phyloP scores from a whole-genome alignment of 2,113 vertebrate species.

The Stegostoma tigrinum region DNA sequence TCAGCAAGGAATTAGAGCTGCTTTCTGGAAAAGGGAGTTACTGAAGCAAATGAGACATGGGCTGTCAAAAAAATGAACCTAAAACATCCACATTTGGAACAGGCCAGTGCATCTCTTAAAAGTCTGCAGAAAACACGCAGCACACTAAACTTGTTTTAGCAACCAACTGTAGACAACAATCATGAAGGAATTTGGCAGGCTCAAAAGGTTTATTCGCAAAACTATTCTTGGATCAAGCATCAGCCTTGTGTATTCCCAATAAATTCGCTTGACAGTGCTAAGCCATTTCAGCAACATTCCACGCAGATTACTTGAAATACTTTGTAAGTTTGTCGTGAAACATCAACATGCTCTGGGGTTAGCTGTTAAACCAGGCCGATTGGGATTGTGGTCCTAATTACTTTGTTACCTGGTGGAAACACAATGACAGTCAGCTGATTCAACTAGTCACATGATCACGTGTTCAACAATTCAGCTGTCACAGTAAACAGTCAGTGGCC shows the following conservation, averaged over 20 bases:
- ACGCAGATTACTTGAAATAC: not conserved
- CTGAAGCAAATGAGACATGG: not conserved
- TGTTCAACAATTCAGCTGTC: no score
- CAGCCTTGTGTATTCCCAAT: not conserved
- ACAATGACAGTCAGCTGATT: not conserved
- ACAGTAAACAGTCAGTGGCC: not conserved
- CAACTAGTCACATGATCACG: not conserved
- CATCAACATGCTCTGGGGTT: not conserved
- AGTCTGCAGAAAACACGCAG: not conserved
- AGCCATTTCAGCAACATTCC: not conserved
- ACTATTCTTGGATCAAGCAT: not conserved
- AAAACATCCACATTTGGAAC: not conserved
- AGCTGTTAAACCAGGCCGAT: not conserved
- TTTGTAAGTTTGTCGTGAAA: not conserved
- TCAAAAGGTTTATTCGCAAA: not conserved
- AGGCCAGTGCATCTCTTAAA: not conserved
- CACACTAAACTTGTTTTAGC: not conserved
- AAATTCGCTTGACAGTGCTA: not conserved
- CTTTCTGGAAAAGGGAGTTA: not conserved
- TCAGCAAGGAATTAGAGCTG: not conserved
- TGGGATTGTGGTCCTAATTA: not conserved
- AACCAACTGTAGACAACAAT: slow-evolving; percentile 14
- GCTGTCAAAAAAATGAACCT: not conserved
- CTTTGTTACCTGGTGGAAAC: no score
- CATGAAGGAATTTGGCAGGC: slow-evolving; percentile 1